Base-by-base conservation (phyloP, 2,113 vertebrate species). In the Gymnogyps californianus region DNA sequence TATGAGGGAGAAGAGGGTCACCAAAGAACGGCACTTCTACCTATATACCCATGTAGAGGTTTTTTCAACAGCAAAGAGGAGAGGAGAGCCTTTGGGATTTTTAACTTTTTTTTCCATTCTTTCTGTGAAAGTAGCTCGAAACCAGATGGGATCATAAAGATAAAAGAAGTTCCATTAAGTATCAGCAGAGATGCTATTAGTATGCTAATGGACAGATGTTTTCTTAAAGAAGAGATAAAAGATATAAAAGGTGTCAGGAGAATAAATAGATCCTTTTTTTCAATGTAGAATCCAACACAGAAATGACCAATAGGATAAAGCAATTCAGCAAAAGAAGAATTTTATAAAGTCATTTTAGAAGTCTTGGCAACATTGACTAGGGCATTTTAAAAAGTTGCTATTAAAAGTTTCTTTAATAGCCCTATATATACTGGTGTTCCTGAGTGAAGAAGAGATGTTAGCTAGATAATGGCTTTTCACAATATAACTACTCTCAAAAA, bases 191-290 rank as follows among this genome's bases (percentile, higher is more conserved):
- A 91, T 83, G 36, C 77, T 47, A 89, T 97, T 97, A 97, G 74
- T 96, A 97, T 98, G 96, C 83, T 97, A 98, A 98, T 97, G 87
- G 85, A 86, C 97, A 97, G 93, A 97, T 97, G 97, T 97, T 97
- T 97, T 92, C 87, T 91, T 97, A 95, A 96, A 95, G 89, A 96
- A 94, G 62, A 95, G 91, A 96, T 96, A 93, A 95, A 97, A 97
- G 85, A 89, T 80, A 95, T 95, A 96, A 96, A 95, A 96, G 21
- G 75, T 97, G 91, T 95, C 96, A 96, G 22, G 59, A 96, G 76
- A 95, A 97, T 84, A 92, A 94, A 97, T 93, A 91, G 86, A 66
- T 55, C 6, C 13, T 31, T 79, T 91, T 76, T 87, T 83, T 11
- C 22, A 76, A 3, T 61, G 86, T 61, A 49, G 47, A 92, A 87